Base-by-base conservation (phyloP, 92 coral and sea anemone genomes). In the Paramuricea clavata region DNA sequence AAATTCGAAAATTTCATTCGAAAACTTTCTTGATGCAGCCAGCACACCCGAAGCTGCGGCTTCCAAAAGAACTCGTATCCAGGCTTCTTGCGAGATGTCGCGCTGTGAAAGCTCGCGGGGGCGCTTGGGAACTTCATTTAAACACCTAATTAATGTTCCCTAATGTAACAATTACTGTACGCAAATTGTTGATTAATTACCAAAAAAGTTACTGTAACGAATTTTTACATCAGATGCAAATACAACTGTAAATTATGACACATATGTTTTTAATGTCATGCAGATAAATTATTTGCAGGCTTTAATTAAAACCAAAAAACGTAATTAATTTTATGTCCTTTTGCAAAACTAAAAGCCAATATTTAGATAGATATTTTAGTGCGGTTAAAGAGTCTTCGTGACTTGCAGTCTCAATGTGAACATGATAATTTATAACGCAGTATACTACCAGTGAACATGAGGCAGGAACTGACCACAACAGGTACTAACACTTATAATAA, bases 21-120 rank as follows among this genome's bases (percentile, higher is more conserved):
- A 65, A 27, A 65, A 23, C 2, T 30, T 65, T 25, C 36, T 13
- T 8, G 31, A 26, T 28, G 17, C 52, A 54, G 26, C 62, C 62
- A 54, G 62, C 62, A 28, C 72, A 39, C 21, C 72, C 17, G 12
- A 60, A n/a, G 72, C 36, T 28, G 39, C 72, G 72, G 62, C 23
- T 54, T 54, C 62, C 62, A 54, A 54, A 54, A 54, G 62, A 54
- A 65, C 72, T 27, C 35, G 36, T 26, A 60, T 39, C 72, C 72
- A 65, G 68, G 0, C 7, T 65, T 28, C n/a, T 65, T 33, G 28
- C 1, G 28, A 54, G 16, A 5, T 47, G 21, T 54, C 62, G 36
- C 39, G 39, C 64, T 6, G 26, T 16, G 25, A 16, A 23, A 13
- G 64, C 64, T 6, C 64, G 26, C 44, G 26, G 64, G 64, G 64